Evolutionary conservation across 2,113 vertebrate genomes (phyloP), one percentile per base, ranked within the genome.

Genomic region (Anthoscopus minutus): DNA sequence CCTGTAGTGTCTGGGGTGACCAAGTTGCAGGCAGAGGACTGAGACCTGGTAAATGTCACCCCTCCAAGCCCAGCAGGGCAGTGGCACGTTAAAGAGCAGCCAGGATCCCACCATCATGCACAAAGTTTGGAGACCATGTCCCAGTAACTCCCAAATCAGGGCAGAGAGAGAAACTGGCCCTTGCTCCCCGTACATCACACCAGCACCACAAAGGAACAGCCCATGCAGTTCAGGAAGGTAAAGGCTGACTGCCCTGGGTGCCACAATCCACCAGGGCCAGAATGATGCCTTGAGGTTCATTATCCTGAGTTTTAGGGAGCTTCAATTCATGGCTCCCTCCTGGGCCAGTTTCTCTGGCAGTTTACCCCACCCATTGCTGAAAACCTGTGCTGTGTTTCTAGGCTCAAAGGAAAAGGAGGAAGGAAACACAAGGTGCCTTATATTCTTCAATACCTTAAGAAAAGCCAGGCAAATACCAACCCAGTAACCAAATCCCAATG

Each of bases 121-220:
- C 20, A 56, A 58, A 80, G 27, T 58, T 51, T 76, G 24, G 44
- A 51, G 7, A 38, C 6, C 18, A 45, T 18, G 4, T 14, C 21
- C 3, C 15, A 48, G 19, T 33, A 83, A 35, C 4, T 56, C 40
- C 18, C n/a, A 56, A 15, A 27, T 2, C 4, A 13, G 0, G 0
- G 61, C 11, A 15, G 17, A 71, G 15, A 40, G 4, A 21, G 24
- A 47, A 3, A 15, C 4, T 0, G 0, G 7, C 2, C 21, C 9
- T 53, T 62, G 17, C 9, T 47, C 7, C 71, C 30, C 76, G 48
- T 42, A 18, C 44, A 30, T 64, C 20, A 11, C 12, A 67, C 15
- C 40, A 47, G 53, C 57, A 76, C 15, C 30, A n/a, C 40, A 64
- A 11, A 64, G 57, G 44, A 33, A 2, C 28, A 74, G 13, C 31